phyloP scores from a whole-genome alignment of 2,113 vertebrate genomes.

The Hemiscyllium ocellatum region DNA sequence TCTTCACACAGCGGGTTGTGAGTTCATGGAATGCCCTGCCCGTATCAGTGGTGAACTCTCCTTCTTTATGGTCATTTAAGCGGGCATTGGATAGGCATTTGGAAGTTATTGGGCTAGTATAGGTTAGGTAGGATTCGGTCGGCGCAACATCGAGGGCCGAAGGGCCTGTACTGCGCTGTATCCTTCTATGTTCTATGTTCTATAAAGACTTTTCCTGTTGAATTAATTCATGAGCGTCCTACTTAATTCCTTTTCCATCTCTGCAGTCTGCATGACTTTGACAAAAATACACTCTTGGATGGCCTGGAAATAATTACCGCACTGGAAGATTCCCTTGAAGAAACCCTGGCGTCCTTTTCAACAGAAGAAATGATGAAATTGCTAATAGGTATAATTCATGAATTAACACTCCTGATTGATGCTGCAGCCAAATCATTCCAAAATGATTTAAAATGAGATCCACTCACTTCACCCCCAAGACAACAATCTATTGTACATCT shows the following conservation, averaged over 20 bases:
- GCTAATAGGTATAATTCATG: slow-evolving; percentile 36
- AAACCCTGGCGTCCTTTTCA: slow-evolving; percentile 34
- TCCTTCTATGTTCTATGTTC: too few relatives aligned
- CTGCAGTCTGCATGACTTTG: slow-evolving; percentile 43
- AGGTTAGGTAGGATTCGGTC: too few relatives aligned
- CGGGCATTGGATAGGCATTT: too few relatives aligned
- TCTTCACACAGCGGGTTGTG: too few relatives aligned
- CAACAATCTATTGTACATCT: too few relatives aligned
- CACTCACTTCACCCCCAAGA: not conserved
- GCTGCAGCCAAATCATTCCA: not conserved
- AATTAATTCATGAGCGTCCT: not conserved
- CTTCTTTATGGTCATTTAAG: too few relatives aligned
- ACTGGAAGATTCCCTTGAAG: slow-evolving; percentile 42
- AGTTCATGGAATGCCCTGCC: too few relatives aligned
- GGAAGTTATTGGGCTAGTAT: too few relatives aligned
- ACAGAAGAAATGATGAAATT: slow-evolving; percentile 40
- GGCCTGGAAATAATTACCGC: slow-evolving; percentile 44
- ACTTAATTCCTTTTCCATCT: not conserved
- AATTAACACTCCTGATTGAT: slow-evolving; percentile 5
- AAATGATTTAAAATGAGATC: not conserved
- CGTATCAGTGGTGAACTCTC: too few relatives aligned
- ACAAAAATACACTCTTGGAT: slow-evolving; percentile 43
- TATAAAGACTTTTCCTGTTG: not conserved
- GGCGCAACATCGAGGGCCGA: too few relatives aligned
- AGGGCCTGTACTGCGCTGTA: too few relatives aligned